phyloP scores from a whole-genome alignment of 2,888 invertebrate species.

The Rhagonycha fulva region DNA sequence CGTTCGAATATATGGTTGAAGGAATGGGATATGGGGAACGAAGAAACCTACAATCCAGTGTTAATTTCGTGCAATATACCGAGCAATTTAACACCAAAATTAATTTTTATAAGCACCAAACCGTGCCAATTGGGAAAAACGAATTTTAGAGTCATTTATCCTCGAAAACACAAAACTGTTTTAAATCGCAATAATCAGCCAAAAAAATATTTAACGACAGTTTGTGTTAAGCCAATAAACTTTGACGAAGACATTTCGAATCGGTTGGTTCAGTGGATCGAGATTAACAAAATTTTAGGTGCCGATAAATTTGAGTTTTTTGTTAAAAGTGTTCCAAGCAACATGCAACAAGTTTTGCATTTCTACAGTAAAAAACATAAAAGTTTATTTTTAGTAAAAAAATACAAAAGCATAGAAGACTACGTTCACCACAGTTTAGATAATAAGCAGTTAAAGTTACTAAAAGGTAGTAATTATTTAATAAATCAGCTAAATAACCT shows the following conservation, averaged over 20 bases:
- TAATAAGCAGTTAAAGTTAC: conserved; percentile 5
- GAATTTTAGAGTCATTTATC: conserved; percentile 42
- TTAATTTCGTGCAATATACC: conserved; percentile 67
- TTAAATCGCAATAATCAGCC: background rate
- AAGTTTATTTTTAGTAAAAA: background rate
- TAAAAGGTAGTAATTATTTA: conserved; percentile 3
- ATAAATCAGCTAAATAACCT: background rate
- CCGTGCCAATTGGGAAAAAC: conserved; percentile 54
- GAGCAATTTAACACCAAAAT: conserved; percentile 52
- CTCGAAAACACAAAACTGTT: conserved; percentile 30
- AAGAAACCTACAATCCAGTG: conserved; percentile 61
- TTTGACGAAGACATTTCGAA: conserved; percentile 66
- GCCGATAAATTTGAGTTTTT: conserved; percentile 70
- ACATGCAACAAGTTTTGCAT: conserved; percentile 60
- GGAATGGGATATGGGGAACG: conserved; percentile 61
- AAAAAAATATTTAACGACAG: conserved; percentile 52
- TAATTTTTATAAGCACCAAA: conserved; percentile 58
- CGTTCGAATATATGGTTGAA: conserved; percentile 67
- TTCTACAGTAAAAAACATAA: conserved; percentile 56
- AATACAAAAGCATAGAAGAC: conserved; percentile 15
- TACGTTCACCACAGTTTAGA: conserved; percentile 2
- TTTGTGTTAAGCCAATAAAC: conserved; percentile 75
- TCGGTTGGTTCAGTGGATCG: conserved; percentile 72
- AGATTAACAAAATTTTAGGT: conserved; percentile 69
- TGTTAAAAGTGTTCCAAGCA: conserved; percentile 62